phyloP scores from a whole-genome alignment of 1,140 invertebrate genomes.

The Sycophaga agraensis region DNA sequence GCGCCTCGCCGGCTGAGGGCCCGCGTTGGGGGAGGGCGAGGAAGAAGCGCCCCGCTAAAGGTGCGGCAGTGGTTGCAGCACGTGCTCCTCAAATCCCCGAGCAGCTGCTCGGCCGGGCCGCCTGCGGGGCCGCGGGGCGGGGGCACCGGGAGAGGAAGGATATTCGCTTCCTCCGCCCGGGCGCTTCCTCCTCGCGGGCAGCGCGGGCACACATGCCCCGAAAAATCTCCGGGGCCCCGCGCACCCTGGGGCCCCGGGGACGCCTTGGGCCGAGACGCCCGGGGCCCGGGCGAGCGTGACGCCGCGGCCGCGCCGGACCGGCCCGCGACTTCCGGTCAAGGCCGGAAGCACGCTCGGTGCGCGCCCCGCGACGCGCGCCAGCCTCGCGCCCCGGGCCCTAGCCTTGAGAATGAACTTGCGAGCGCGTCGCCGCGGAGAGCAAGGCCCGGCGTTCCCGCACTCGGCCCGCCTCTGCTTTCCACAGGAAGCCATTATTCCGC shows the following conservation, averaged over 20 bases:
- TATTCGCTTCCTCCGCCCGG: slow-evolving; percentile 34
- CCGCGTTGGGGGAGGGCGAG: too few species aligned
- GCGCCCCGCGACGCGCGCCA: slow-evolving; percentile 41
- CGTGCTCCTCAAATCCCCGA: slow-evolving; percentile 47
- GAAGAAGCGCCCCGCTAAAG: background rate
- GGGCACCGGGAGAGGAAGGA: slow-evolving; percentile 39
- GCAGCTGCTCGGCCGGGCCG: slow-evolving; percentile 33
- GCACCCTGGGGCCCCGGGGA: too few species aligned
- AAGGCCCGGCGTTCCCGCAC: background rate
- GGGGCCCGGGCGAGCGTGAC: slow-evolving; percentile 23
- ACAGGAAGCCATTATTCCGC: background rate
- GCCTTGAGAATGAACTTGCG: slow-evolving; percentile 38
- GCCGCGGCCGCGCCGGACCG: slow-evolving; percentile 37
- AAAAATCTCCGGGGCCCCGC: background rate
- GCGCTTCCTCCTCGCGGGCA: too few species aligned
- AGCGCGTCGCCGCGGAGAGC: too few species aligned
- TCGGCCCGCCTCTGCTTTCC: background rate
- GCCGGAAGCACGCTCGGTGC: slow-evolving; percentile 50
- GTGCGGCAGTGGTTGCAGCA: slow-evolving; percentile 46
- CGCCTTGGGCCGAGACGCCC: background rate
- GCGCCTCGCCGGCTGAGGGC: too few species aligned
- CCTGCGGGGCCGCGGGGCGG: slow-evolving; percentile 22
- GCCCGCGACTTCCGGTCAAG: slow-evolving; percentile 51
- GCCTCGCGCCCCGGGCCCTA: slow-evolving; percentile 26
- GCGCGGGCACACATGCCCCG: too few species aligned